phyloP scores from a whole-genome alignment of 1,140 invertebrate genomes.

The Cydia pomonella region DNA sequence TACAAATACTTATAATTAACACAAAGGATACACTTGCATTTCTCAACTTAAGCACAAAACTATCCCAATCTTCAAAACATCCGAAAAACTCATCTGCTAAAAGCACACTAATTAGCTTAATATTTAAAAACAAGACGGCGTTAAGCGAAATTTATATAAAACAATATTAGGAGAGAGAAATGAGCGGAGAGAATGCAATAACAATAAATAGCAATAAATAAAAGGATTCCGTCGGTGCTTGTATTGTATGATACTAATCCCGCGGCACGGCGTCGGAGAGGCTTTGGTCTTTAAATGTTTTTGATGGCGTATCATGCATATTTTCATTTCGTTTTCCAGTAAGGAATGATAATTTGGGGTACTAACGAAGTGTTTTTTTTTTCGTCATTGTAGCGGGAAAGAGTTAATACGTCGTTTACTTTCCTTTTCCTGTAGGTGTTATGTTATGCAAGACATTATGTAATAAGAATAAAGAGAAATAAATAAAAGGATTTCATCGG shows the following conservation, averaged over 20 bases:
- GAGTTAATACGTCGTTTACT: no score
- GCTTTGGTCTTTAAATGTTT: background rate
- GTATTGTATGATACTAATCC: slow-evolving; percentile 81
- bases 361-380: no score
- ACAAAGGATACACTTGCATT: background rate
- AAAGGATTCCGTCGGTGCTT: slow-evolving; percentile 80
- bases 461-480: no score
- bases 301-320: background rate
- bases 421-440: no score
- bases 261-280: background rate
- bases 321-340: background rate
- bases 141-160: slow-evolving; percentile 76
- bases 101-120: slow-evolving; percentile 70
- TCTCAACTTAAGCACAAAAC: background rate
- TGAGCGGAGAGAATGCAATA: slow-evolving; percentile 78
- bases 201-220: slow-evolving; percentile 82
- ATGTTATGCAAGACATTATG: no score
- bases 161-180: slow-evolving; percentile 77
- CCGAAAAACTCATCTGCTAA: slow-evolving; percentile 51
- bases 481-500: no score
- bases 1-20: background rate
- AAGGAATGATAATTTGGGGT: no score
- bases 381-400: no score
- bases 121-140: slow-evolving; percentile 68
- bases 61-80: slow-evolving; percentile 25